phyloP scores from a whole-genome alignment of 2,113 vertebrate species.

The Crotophaga sulcirostris region DNA sequence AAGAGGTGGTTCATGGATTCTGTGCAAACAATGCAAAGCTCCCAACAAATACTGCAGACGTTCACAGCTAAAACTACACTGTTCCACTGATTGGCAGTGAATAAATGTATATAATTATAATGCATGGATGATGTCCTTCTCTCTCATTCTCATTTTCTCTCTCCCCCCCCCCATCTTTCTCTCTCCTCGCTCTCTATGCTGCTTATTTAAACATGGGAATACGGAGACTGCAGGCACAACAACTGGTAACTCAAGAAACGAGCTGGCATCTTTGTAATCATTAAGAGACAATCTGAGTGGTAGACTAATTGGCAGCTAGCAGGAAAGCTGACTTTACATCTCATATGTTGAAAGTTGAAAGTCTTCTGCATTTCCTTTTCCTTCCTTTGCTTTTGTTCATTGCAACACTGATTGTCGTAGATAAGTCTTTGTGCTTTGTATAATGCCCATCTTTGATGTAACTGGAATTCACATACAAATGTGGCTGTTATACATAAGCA shows the following conservation, averaged over 20 bases:
- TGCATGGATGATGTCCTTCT: neutral
- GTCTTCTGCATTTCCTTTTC: neutral
- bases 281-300: slow-evolving; percentile 36
- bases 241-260: neutral
- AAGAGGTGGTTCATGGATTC: slow-evolving; percentile 8
- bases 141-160: neutral
- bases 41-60: neutral
- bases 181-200: neutral
- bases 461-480: slow-evolving; percentile 73
- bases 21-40: neutral
- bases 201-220: slow-evolving; percentile 20
- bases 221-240: slow-evolving; percentile 6
- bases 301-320: slow-evolving; percentile 8
- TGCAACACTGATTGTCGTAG: slow-evolving; percentile 80
- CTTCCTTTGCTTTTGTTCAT: slow-evolving; percentile 37
- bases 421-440: slow-evolving; percentile 80
- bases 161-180: neutral
- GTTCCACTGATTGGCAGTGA: slow-evolving; percentile 23
- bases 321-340: slow-evolving; percentile 21
- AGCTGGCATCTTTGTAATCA: slow-evolving; percentile 42
- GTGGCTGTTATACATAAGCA: slow-evolving; percentile 74
- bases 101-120: slow-evolving; percentile 13
- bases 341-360: neutral
- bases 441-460: slow-evolving; percentile 78
- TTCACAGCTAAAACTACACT: slow-evolving; percentile 30